Conservation (phyloP, 2,888 invertebrate genomes). For the Eupeodes luniger region DNA sequence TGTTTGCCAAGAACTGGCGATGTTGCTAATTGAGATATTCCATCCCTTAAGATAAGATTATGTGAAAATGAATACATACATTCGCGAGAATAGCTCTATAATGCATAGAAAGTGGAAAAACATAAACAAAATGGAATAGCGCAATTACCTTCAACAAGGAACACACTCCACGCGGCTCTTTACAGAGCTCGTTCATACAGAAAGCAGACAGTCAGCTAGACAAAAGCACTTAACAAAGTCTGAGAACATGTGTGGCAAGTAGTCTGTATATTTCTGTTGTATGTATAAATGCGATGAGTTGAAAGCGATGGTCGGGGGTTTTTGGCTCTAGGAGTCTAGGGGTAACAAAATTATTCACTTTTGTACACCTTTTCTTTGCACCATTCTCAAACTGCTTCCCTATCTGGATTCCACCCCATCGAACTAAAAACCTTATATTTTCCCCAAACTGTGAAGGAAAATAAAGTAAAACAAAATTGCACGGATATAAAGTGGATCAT, state of each 20-base stretch:
- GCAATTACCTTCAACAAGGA: neutral
- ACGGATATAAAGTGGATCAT: constrained; percentile 11
- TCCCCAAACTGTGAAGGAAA: constrained; percentile 9
- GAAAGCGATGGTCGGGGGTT: constrained; percentile 46
- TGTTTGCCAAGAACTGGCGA: neutral
- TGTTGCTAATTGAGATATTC: constrained; percentile 47
- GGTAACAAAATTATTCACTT: constrained; percentile 69
- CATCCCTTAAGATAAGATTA: neutral
- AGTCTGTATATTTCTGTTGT: neutral
- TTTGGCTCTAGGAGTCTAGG: constrained; percentile 56
- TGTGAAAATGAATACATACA: constrained; percentile 30
- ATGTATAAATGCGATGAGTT: constrained; percentile 38
- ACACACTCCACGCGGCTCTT: neutral
- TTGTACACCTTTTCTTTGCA: constrained; percentile 54
- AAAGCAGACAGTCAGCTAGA: constrained; percentile 66
- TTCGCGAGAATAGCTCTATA: constrained; percentile 38
- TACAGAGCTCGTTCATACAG: constrained; percentile 34
- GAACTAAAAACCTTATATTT: constrained; percentile 24
- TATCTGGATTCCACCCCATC: neutral
- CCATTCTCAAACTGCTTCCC: constrained; percentile 13
- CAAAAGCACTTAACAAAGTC: constrained; percentile 75
- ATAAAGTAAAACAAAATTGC: neutral
- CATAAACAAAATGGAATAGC: constrained; percentile 36
- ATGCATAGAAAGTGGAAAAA: constrained; percentile 57
- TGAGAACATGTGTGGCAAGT: constrained; percentile 70